Percentiles rank a stretch among this genome's conserved stretches.
Conservation (phyloP, 2,797 vertebrate genomes). For the Squalus acanthias region DNA sequence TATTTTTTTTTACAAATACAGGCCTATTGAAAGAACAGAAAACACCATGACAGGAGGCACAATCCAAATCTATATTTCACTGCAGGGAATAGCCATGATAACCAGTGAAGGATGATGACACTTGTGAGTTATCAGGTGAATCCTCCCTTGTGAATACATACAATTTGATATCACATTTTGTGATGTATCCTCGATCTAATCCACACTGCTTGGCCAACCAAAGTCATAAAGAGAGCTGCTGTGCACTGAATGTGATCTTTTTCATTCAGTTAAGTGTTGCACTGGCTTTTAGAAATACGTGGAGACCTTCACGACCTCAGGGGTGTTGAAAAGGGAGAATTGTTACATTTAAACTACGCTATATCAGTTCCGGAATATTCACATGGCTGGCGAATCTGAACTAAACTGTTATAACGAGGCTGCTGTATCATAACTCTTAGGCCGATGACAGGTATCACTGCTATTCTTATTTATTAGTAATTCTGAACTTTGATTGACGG, state of each 20-base stretch:
- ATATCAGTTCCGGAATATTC: neutral
- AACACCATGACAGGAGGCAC: neutral
- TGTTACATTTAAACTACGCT: neutral
- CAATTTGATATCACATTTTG: conserved; percentile 3
- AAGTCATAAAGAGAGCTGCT: neutral
- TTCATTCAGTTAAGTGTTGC: neutral
- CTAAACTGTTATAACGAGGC: neutral
- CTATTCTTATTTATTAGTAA: neutral
- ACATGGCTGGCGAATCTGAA: neutral
- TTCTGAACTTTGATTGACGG: neutral
- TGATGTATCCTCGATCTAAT: neutral
- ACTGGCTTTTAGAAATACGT: neutral
- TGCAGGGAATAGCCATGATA: neutral
- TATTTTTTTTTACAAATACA: neutral
- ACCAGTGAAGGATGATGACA: neutral
- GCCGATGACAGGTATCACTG: neutral
- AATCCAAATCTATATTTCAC: neutral
- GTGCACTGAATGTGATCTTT: neutral
- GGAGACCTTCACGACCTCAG: neutral
- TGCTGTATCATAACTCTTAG: neutral
- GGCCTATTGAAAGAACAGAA: neutral
- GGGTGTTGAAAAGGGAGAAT: neutral
- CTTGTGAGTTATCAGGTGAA: neutral
- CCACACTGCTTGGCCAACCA: neutral
- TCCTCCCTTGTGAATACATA: neutral